Evolutionary conservation across 2,113 vertebrate species (phyloP), one percentile per base, ranked within the genome.

Genomic region (Syrrhaptes paradoxus): DNA sequence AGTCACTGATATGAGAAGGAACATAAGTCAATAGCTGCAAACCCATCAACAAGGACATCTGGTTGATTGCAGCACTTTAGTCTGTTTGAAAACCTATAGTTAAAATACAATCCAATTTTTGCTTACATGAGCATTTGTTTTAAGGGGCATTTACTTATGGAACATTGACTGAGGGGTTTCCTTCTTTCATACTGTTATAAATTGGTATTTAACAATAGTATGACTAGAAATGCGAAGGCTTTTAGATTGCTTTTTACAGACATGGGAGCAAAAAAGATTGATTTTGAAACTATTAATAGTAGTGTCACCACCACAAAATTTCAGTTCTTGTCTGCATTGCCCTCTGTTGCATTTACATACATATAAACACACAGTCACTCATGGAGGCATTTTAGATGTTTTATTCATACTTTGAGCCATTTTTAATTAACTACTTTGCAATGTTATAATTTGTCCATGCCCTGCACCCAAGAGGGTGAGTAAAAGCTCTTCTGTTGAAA

Each of bases 11-110:
- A 85, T 19, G 38, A 74, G 68, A 36, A 74, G 49, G 25, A 71
- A 34, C 38, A 13, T 58, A 91, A 94, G 43, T 93, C 74, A 94
- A 86, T 90, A 95, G 80, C 61, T 88, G 62, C 61, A 88, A 90
- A 83, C 7, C 9, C 59, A 80, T 80, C 65, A 94, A 49, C 66
- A 82, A 57, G 78, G 86, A 88, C n/a, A 84, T 71, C 91, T 93
- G 52, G 36, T 84, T 75, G 57, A 81, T 82, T 91, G 90, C 76
- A 80, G 73, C 31, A 71, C 31, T 88, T 85, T 54, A 62, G 38
- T 62, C 63, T 77, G 8, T 57, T 87, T 93, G 65, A 84, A 90
- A 95, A 84, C 38, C 72, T 86, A 7, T 36, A 76, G 34, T 71
- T 94, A 63, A 93, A 87, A 74, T 51, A 63, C n/a, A 85, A 90